Base-by-base conservation (phyloP, 2,113 vertebrate species). In the Eublepharis macularius region DNA sequence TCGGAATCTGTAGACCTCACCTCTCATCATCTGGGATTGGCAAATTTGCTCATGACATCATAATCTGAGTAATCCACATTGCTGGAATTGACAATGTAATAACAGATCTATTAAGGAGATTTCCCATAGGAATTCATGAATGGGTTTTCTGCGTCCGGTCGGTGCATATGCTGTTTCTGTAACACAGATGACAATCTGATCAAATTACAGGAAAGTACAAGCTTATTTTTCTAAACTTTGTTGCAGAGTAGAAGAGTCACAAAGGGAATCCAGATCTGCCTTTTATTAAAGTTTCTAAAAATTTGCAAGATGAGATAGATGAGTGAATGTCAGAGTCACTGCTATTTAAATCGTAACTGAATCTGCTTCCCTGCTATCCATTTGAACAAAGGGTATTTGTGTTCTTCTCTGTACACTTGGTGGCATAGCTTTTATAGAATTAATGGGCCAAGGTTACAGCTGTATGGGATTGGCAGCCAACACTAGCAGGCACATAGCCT, bases 311-410 rank as follows among this genome's bases (percentile, higher is more conserved):
- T 54, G 45, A 69, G 68, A 82, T 78, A 76, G 86, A 79, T 39
- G 2, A 47, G 82, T 19, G 49, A 39, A 81, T 80, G 47, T 93
- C 32, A 89, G 84, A 85, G 65, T 72, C 88, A 90, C 78, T 88
- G 73, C 84, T 89, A 86, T 84, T 92, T 91, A 93, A 92, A 87
- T 36, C 85, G 87, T 65, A 83, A 92, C 74, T 90, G 86, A 86
- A 89, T 90, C 73, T 84, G 69, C 82, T 76, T 86, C 54, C 11
- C 80, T 83, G 79, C 34, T 86, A 91, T 78, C 65, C n/a, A 73
- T 89, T 74, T 26, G 76, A 83, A 92, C 84, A 93, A 92, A 84
- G 86, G 8, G 68, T 84, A 32, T 92, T 94, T 94, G 91, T 93
- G 91, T 94, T 89, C 49, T 65, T 69, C 74, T 85, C 81, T 12